phyloP scores from a whole-genome alignment of 2,888 invertebrate species.

The Nebria brevicollis region DNA sequence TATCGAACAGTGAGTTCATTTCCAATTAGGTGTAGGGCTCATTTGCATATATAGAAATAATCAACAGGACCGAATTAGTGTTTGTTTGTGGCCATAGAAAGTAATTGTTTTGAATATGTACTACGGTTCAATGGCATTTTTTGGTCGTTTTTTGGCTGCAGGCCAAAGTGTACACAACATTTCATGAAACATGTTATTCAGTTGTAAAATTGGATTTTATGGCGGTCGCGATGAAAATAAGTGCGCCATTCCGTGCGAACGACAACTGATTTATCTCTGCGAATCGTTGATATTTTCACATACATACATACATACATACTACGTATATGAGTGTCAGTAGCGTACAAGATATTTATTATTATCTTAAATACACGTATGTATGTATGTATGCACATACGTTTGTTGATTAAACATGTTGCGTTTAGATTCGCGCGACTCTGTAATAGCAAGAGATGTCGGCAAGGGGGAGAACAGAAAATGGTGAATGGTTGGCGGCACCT shows the following conservation, averaged over 20 bases:
- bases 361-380: background rate
- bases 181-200: slow-evolving; percentile 46
- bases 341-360: background rate
- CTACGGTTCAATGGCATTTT: slow-evolving; percentile 7
- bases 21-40: no score
- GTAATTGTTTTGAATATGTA: background rate
- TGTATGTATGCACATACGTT: background rate
- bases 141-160: background rate
- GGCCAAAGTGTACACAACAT: background rate
- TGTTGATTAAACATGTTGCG: background rate
- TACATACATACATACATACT: background rate
- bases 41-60: background rate
- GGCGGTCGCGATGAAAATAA: slow-evolving; percentile 42
- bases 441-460: background rate
- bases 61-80: background rate
- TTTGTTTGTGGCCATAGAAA: background rate
- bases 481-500: slow-evolving; percentile 55
- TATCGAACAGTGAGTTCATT: slow-evolving; percentile 86
- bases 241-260: slow-evolving; percentile 23
- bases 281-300: slow-evolving; percentile 2
- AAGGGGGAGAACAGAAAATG: slow-evolving; percentile 2
- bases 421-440: slow-evolving; percentile 21
- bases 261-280: slow-evolving; percentile 2
- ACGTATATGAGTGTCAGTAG: background rate
- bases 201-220: slow-evolving; percentile 47